phyloP scores from a whole-genome alignment of 2,888 invertebrate genomes.

The Mallateleia sp. region DNA sequence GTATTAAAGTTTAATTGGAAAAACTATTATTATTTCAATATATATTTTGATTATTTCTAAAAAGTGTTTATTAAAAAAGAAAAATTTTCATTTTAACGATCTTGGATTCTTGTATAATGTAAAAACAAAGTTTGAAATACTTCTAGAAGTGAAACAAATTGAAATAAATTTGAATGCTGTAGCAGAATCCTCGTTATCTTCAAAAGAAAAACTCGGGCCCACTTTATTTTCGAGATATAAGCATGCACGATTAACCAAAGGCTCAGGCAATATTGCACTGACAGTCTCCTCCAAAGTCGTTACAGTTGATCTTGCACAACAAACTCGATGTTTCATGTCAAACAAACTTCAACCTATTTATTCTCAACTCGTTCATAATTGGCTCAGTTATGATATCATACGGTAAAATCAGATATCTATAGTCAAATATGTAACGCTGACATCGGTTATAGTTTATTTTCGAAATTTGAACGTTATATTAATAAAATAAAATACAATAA shows the following conservation, averaged over 20 bases:
- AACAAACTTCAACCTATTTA: conserved; percentile 42
- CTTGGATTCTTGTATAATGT: too few relatives aligned
- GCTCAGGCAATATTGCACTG: conserved; percentile 40
- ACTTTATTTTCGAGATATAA: conserved; percentile 34
- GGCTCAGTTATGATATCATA: conserved; percentile 35
- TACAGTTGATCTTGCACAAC: conserved; percentile 48
- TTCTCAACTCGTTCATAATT: conserved; percentile 27
- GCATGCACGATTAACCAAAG: conserved; percentile 33
- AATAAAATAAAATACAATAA: too few relatives aligned
- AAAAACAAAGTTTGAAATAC: too few relatives aligned
- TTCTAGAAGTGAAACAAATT: too few relatives aligned
- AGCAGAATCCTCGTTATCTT: conserved; percentile 16
- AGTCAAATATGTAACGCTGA: neutral
- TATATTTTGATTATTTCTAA: too few relatives aligned
- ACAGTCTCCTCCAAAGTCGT: conserved; percentile 33
- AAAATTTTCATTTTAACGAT: too few relatives aligned
- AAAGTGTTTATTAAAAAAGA: too few relatives aligned
- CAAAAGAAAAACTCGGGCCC: conserved; percentile 17
- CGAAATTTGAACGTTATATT: too few relatives aligned
- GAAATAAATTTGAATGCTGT: neutral
- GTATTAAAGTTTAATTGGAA: too few relatives aligned
- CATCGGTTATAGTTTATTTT: neutral
- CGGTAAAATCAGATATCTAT: neutral
- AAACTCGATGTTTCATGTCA: conserved; percentile 44
- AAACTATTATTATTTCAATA: too few relatives aligned